Evolutionary conservation across 1,140 invertebrate species (phyloP).

Genomic region (Chironomus striatipennis): DNA sequence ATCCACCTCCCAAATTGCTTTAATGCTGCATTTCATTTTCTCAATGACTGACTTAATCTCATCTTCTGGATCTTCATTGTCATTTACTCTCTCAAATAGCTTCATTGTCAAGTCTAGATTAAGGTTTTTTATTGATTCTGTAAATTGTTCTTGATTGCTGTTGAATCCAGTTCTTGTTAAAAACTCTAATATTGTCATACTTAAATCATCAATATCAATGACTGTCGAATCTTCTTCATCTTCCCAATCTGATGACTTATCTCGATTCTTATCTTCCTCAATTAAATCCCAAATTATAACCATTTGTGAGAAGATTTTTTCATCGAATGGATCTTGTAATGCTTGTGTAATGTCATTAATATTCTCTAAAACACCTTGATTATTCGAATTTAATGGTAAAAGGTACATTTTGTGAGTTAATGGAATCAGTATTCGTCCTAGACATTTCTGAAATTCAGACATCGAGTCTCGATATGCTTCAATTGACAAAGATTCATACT

Average conservation of each 20-base stretch:
- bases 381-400: slow-evolving; percentile 25
- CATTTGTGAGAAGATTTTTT: slow-evolving; percentile 25
- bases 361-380: slow-evolving; percentile 31
- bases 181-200: slow-evolving; percentile 26
- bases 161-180: slow-evolving; percentile 25
- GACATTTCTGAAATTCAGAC: slow-evolving; percentile 30
- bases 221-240: slow-evolving; percentile 23
- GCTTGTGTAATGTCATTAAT: slow-evolving; percentile 34
- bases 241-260: background rate
- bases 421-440: slow-evolving; percentile 27
- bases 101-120: slow-evolving; percentile 11
- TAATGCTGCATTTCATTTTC: background rate
- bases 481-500: slow-evolving; percentile 33
- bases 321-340: slow-evolving; percentile 28
- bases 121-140: background rate
- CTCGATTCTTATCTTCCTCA: slow-evolving; percentile 8
- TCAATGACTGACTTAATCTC: background rate
- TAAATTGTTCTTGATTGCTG: slow-evolving; percentile 18
- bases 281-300: slow-evolving; percentile 27
- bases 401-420: slow-evolving; percentile 26
- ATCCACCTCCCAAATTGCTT: background rate
- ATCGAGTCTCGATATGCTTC: slow-evolving; percentile 30
- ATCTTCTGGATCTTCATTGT: background rate
- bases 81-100: slow-evolving; percentile 1
- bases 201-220: slow-evolving; percentile 23